phyloP scores from a whole-genome alignment of 2,888 invertebrate genomes.

The Athalia circularis region DNA sequence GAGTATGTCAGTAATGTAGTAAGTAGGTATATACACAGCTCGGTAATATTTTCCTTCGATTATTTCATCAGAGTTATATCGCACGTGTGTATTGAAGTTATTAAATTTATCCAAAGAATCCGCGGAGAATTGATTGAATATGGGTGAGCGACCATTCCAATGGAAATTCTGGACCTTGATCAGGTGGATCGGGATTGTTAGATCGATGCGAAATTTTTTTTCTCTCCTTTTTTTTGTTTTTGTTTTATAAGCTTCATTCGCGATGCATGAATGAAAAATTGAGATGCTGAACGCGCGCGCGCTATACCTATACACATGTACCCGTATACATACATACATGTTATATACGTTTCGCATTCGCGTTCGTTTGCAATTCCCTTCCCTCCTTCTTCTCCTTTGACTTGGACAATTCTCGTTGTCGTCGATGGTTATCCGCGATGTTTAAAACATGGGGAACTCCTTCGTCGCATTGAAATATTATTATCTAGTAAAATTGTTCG shows the following conservation, averaged over 20 bases:
- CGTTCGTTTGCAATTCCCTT: neutral
- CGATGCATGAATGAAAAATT: conserved; percentile 43
- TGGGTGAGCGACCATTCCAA: no score
- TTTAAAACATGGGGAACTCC: conserved; percentile 42
- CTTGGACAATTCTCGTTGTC: neutral
- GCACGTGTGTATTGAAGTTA: no score
- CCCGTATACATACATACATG: neutral
- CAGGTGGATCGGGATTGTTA: neutral
- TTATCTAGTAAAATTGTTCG: conserved; percentile 42
- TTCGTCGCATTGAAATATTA: conserved; percentile 30
- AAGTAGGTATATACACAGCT: no score
- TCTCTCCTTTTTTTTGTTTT: neutral
- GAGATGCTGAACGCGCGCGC: conserved; percentile 18
- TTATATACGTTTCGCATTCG: neutral
- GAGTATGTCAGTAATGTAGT: no score
- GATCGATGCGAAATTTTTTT: conserved; percentile 22
- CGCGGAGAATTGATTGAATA: neutral
- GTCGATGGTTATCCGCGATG: conserved; percentile 22
- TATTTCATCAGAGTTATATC: no score
- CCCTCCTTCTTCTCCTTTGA: no score
- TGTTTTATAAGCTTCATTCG: no score
- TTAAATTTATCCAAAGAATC: no score
- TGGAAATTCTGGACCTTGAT: neutral
- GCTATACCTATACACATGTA: neutral
- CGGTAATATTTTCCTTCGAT: no score